Percentiles rank a stretch among this genome's conserved stretches.
Evolutionary conservation across 2,797 vertebrate species (phyloP).

Genomic region (Cyprinella venusta): DNA sequence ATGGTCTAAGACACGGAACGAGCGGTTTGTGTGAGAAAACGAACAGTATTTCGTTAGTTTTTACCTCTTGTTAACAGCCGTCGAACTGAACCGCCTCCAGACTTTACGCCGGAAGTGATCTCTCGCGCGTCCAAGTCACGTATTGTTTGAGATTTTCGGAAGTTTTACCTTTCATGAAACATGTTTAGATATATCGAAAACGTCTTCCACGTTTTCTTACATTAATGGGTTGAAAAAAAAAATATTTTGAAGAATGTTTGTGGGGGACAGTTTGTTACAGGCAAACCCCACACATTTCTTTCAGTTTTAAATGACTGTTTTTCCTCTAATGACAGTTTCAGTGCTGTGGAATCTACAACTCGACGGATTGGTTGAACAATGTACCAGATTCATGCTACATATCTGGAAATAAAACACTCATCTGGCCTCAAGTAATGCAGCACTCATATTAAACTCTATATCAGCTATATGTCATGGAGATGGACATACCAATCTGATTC

Average conservation of each 20-base stretch:
- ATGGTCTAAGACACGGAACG: too few species aligned
- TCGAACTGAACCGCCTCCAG: too few species aligned
- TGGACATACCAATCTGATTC: background rate
- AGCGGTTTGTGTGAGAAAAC: too few species aligned
- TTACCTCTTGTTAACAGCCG: too few species aligned
- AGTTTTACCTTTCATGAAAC: too few species aligned
- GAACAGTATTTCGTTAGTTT: too few species aligned
- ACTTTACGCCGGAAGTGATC: too few species aligned
- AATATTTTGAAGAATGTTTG: background rate
- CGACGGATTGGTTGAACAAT: constrained; percentile 48
- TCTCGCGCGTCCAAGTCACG: too few species aligned
- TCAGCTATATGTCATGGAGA: background rate
- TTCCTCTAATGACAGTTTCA: constrained; percentile 61
- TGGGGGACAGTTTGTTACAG: background rate
- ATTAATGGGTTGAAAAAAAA: background rate
- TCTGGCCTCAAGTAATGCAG: constrained; percentile 10
- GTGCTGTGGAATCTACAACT: constrained; percentile 71
- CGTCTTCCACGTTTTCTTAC: too few species aligned
- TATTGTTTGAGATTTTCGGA: too few species aligned
- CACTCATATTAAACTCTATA: background rate
- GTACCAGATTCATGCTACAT: constrained; percentile 48
- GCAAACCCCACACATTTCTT: background rate
- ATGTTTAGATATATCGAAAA: too few species aligned
- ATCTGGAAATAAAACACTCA: accelerated
- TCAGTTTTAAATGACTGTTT: background rate